Percentiles rank a stretch among this genome's conserved stretches.
Conservation (phyloP, 1,140 invertebrate species). For the Eurosta solidaginis region DNA sequence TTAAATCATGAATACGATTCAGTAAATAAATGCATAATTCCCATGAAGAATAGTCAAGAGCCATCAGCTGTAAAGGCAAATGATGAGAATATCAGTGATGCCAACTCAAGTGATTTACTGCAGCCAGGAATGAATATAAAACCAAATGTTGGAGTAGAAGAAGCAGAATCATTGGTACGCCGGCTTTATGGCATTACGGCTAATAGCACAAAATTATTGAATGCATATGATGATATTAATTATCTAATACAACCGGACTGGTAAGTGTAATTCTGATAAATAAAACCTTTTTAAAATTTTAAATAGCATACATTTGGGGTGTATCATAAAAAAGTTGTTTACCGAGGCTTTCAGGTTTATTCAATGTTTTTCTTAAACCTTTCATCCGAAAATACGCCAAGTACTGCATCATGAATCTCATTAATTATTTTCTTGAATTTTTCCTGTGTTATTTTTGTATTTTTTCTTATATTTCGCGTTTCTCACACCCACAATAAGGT, state of each 20-base stretch:
- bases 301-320: no score
- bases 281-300: no score
- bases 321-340: no score
- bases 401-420: no score
- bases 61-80: background rate
- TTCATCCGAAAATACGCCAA: no score
- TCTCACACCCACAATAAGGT: no score
- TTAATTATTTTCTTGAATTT: no score
- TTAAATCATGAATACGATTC: conserved; percentile 53
- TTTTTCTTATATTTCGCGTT: no score
- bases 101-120: conserved; percentile 39
- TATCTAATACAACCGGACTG: conserved; percentile 63
- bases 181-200: conserved; percentile 73
- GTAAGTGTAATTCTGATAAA: conserved; percentile 40
- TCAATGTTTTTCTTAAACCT: no score
- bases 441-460: no score
- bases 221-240: conserved; percentile 84
- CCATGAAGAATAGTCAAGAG: conserved; percentile 42
- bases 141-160: conserved; percentile 64
- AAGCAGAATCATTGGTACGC: conserved; percentile 64
- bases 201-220: conserved; percentile 69
- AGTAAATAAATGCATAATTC: conserved; percentile 35
- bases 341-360: no score
- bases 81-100: background rate
- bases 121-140: conserved; percentile 68